Evolutionary conservation across 1,140 invertebrate genomes (phyloP).

Genomic region (Sitophilus oryzae): DNA sequence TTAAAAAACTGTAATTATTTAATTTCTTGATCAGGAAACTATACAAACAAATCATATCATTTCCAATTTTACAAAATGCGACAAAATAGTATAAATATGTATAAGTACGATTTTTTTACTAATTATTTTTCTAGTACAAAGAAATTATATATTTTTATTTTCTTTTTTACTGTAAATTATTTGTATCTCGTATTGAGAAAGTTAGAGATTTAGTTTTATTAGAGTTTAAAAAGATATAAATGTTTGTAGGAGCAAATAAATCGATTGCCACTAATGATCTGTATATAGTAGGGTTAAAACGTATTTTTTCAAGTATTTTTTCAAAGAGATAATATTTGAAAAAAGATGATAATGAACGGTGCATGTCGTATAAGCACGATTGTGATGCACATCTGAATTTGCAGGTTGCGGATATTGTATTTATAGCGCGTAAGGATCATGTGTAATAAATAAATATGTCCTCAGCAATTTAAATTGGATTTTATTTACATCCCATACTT

Average conservation of each 20-base stretch:
- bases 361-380: constrained; percentile 25
- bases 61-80: no score
- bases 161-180: constrained; percentile 2
- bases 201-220: constrained; percentile 2
- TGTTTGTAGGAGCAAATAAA: not conserved
- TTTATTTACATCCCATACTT: no score
- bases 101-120: no score
- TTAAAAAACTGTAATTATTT: not conserved
- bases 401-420: not conserved
- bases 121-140: constrained; percentile 17
- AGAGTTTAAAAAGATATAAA: not conserved
- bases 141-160: constrained; percentile 18
- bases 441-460: constrained; percentile 10
- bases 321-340: not conserved
- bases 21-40: not conserved
- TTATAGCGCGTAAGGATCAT: constrained; percentile 20
- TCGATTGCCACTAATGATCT: constrained; percentile 2
- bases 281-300: constrained; percentile 14
- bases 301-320: constrained; percentile 11
- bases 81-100: no score
- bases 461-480: not conserved
- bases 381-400: constrained; percentile 20
- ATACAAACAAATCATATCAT: no score
- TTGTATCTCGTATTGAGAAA: not conserved
- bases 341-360: constrained; percentile 6